Conservation (phyloP, 2,888 invertebrate genomes). For the Strigamia crassipes region DNA sequence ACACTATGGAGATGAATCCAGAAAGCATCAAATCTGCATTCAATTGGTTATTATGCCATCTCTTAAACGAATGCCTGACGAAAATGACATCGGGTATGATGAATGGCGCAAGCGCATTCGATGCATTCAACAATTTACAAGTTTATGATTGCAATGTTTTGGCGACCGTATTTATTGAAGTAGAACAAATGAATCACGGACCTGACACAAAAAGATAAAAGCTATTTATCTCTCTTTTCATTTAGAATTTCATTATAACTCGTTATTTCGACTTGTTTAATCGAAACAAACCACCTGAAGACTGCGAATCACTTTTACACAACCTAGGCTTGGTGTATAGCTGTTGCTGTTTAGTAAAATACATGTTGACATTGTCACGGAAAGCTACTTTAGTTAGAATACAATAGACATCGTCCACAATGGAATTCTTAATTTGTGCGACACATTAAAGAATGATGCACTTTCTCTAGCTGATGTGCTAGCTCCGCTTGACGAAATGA, state of each 20-base stretch:
- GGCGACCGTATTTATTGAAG: neutral
- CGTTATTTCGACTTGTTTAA: neutral
- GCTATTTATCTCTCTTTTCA: neutral
- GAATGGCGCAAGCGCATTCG: neutral
- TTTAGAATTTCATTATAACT: neutral
- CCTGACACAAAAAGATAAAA: neutral
- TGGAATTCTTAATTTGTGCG: neutral
- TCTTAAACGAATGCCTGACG: neutral
- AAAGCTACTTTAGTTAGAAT: conserved; percentile 54
- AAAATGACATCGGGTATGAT: neutral
- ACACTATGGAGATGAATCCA: neutral
- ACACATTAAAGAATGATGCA: neutral
- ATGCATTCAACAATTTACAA: neutral
- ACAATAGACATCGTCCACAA: neutral
- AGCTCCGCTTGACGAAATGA: neutral
- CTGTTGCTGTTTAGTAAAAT: conserved; percentile 66
- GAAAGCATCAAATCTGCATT: neutral
- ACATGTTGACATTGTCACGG: conserved; percentile 73
- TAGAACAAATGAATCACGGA: no score
- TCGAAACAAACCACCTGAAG: neutral
- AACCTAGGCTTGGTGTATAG: conserved; percentile 56
- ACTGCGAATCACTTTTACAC: neutral
- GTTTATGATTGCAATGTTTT: neutral
- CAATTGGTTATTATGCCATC: neutral
- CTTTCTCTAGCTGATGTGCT: neutral